Evolutionary conservation across 92 coral and sea anemone genomes (phyloP), one percentile per base, ranked within the genome.

Genomic region (Ricordea florida): DNA sequence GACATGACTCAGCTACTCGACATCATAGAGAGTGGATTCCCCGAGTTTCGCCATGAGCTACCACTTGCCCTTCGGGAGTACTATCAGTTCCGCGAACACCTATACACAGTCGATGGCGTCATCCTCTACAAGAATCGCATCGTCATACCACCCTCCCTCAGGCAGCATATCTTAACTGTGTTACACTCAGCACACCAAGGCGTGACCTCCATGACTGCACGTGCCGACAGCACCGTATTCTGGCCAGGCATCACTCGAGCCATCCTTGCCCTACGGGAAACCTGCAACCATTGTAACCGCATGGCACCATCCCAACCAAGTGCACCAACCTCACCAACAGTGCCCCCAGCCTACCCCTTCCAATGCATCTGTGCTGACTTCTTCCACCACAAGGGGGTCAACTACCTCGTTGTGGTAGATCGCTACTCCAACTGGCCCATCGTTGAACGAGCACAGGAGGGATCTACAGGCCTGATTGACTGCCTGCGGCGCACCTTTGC

Each of bases 341-440:
- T 74, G 21, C 50, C 60, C 51, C 46, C 74, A 32, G 41, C 57
- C 4, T 74, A 82, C 67, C 68, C 87, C 25, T 72, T 73, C 59
- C 79, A 76, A 9, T 76, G 79, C 15, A 18, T 76, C 1, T 62
- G 74, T 21, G 85, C 80, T 1, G 84, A 84, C 42, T 77, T 60
- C 66, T 78, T 61, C 69, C 53, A 58, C 37, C 43, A 76, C 89
- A 68, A 45, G 18, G 63, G 84, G 1, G 13, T 62, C 10, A 13
- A 77, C 45, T 69, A 84, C 56, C 83, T 84, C 38, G 85, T 89
- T 17, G 34, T 69, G 5, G 87, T 89, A 2, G 94, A 84, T 68
- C 37, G 82, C n/a, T 84, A 84, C 78, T 84, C 85, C 35, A 79
- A 79, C 85, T 79, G 87, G 84, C 93, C 87, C 16, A 65, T 84